Percentiles rank a stretch among this genome's conserved stretches.
Evolutionary conservation across 2,888 invertebrate species (phyloP).

Genomic region (Drosophila limbata): DNA sequence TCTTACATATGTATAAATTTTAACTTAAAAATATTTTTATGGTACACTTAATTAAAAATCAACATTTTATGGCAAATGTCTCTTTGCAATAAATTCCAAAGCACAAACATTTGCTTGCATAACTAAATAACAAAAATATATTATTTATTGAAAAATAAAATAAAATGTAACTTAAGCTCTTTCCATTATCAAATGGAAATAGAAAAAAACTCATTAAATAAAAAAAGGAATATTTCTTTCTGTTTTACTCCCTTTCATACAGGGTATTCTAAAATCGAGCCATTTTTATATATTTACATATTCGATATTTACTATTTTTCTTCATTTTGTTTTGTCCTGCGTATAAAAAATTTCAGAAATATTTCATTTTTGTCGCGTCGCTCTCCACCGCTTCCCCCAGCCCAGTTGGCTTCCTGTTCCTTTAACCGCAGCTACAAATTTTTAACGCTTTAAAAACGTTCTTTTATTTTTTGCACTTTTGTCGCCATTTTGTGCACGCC

Average conservation of each 20-base stretch:
- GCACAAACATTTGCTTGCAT: neutral
- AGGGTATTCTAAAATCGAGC: constrained; percentile 26
- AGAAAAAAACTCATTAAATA: neutral
- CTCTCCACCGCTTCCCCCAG: neutral
- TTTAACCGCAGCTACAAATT: constrained; percentile 59
- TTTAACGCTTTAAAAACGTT: constrained; percentile 68
- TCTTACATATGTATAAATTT: no score
- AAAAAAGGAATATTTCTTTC: neutral
- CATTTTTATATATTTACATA: neutral
- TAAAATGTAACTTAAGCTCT: no score
- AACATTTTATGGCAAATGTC: no score
- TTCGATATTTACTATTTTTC: constrained; percentile 24
- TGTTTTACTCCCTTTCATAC: neutral
- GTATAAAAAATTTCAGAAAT: constrained; percentile 49
- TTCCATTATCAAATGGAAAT: neutral
- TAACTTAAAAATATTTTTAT: no score
- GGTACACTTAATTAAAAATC: no score
- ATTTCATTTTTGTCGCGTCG: constrained; percentile 57
- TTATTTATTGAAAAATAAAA: no score
- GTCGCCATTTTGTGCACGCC: constrained; percentile 67
- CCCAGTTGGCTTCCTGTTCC: neutral
- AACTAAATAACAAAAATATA: no score
- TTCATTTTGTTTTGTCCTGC: constrained; percentile 24
- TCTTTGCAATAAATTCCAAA: neutral
- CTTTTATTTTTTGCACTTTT: constrained; percentile 47